phyloP scores from a whole-genome alignment of 2,888 invertebrate species.

The Crioceris asparagi region DNA sequence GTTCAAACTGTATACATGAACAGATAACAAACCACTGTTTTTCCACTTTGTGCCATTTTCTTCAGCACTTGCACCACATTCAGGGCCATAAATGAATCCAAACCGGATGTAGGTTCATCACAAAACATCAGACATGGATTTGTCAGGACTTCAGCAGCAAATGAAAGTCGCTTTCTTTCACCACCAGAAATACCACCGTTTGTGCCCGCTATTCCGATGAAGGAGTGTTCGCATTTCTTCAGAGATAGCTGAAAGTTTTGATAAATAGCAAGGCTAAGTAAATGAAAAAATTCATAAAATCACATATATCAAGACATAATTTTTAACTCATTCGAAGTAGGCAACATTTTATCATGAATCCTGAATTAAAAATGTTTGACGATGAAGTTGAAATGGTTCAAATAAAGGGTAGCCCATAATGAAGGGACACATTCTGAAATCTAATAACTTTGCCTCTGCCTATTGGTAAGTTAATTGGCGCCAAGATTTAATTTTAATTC shows the following conservation, averaged over 20 bases:
- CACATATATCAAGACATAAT: not conserved
- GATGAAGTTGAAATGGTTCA: too few relatives aligned
- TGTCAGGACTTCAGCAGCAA: slow-evolving; percentile 93
- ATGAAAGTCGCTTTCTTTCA: slow-evolving; percentile 88
- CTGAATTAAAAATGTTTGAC: too few relatives aligned
- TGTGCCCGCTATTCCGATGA: slow-evolving; percentile 80
- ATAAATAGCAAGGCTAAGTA: not conserved
- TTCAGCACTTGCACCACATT: slow-evolving; percentile 77
- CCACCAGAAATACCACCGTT: slow-evolving; percentile 93
- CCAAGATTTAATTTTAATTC: too few relatives aligned
- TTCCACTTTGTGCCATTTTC: slow-evolving; percentile 65
- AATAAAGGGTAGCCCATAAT: too few relatives aligned
- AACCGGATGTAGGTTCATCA: slow-evolving; percentile 85
- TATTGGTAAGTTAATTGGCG: too few relatives aligned
- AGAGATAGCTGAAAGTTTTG: slow-evolving; percentile 57
- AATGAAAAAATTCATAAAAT: not conserved
- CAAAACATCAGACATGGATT: slow-evolving; percentile 93
- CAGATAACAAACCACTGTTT: slow-evolving; percentile 82
- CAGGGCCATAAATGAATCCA: slow-evolving; percentile 95
- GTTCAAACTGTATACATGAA: too few relatives aligned
- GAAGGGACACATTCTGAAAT: too few relatives aligned
- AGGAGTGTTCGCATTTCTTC: slow-evolving; percentile 79
- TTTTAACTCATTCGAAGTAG: too few relatives aligned
- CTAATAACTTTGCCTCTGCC: too few relatives aligned
- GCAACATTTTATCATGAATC: too few relatives aligned